phyloP scores from a whole-genome alignment of 53 echinoderm and acorn worm genomes.

The Stichopus horrens region DNA sequence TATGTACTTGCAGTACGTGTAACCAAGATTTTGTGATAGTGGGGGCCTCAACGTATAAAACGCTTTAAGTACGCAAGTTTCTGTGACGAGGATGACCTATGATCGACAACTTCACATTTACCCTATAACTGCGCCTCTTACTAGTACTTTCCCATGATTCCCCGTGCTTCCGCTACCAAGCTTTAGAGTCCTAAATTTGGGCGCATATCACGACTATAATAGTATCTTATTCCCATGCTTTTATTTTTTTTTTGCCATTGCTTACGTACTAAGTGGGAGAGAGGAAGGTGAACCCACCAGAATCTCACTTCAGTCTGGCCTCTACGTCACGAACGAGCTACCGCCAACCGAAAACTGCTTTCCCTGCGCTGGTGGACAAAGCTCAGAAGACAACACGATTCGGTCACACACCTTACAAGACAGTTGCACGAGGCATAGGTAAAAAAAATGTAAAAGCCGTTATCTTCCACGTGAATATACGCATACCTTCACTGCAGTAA shows the following conservation, averaged over 20 bases:
- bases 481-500: too few relatives aligned
- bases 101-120: too few relatives aligned
- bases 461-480: too few relatives aligned
- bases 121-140: background rate
- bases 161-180: background rate
- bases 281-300: slow-evolving; percentile 62
- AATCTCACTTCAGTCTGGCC: slow-evolving; percentile 58
- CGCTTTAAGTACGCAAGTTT: too few relatives aligned
- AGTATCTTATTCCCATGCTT: too few relatives aligned
- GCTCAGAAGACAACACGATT: slow-evolving; percentile 67
- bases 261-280: background rate
- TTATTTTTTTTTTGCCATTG: background rate
- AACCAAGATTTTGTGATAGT: too few relatives aligned
- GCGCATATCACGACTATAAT: too few relatives aligned
- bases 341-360: slow-evolving; percentile 59
- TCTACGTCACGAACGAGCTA: slow-evolving; percentile 74
- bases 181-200: background rate
- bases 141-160: background rate
- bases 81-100: too few relatives aligned
- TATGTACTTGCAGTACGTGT: too few relatives aligned
- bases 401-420: slow-evolving; percentile 64
- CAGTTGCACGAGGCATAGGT: slow-evolving; percentile 71
- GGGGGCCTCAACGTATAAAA: too few relatives aligned
- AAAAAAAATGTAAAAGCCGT: background rate
- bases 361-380: slow-evolving; percentile 61